Conservation (phyloP, 1,140 invertebrate genomes). For the Ceratoteleas bidentatus region DNA sequence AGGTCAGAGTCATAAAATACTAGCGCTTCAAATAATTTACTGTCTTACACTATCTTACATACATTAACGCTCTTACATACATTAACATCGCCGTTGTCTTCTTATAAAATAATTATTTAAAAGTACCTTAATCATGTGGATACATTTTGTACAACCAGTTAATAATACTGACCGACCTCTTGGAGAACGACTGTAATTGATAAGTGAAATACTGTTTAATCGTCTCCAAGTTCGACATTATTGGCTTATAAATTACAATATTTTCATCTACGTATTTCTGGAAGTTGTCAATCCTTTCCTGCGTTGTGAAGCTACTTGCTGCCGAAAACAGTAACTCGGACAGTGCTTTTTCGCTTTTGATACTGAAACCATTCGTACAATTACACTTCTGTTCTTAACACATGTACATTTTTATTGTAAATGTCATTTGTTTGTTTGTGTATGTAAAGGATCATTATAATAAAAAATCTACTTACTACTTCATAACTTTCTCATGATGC, state of each 20-base stretch:
- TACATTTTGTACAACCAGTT: neutral
- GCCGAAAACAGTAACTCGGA: constrained; percentile 11
- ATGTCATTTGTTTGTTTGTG: too few relatives aligned
- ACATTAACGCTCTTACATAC: too few relatives aligned
- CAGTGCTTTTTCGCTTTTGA: constrained; percentile 18
- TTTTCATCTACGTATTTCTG: neutral
- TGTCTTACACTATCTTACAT: too few relatives aligned
- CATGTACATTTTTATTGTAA: neutral
- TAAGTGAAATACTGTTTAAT: neutral
- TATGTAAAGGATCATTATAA: neutral
- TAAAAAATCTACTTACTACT: constrained; percentile 26
- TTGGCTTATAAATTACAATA: neutral
- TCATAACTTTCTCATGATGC: constrained; percentile 35
- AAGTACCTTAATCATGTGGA: too few relatives aligned
- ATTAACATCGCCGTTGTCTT: too few relatives aligned
- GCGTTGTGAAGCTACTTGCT: constrained; percentile 41
- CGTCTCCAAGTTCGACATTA: neutral
- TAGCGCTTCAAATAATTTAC: too few relatives aligned
- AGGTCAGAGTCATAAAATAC: too few relatives aligned
- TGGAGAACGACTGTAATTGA: neutral
- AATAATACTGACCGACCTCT: neutral
- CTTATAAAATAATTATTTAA: too few relatives aligned
- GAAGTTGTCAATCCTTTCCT: constrained; percentile 5
- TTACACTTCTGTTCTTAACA: neutral
- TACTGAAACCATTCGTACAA: constrained; percentile 30